Percentiles rank a stretch among this genome's conserved stretches.
phyloP scores from a whole-genome alignment of 92 coral and sea anemone species.

The Nematostella vectensis region DNA sequence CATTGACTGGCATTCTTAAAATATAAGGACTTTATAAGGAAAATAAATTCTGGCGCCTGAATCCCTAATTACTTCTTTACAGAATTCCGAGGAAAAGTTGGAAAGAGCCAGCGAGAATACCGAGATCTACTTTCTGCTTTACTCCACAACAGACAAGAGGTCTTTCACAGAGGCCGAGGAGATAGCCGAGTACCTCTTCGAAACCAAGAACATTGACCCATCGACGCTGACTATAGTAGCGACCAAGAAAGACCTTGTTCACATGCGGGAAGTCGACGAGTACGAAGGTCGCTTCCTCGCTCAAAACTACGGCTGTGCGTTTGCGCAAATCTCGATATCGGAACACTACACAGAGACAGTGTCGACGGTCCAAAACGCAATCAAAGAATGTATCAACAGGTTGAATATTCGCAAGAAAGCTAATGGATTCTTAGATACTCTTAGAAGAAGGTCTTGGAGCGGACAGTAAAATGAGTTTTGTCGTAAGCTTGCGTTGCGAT shows the following conservation, averaged over 20 bases:
- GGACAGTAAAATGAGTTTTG: constrained; percentile 25
- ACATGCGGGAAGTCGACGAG: constrained; percentile 58
- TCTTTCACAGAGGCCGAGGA: constrained; percentile 66
- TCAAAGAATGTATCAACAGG: constrained; percentile 45
- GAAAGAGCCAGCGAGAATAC: constrained; percentile 42
- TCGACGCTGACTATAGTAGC: constrained; percentile 55
- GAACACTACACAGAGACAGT: constrained; percentile 66
- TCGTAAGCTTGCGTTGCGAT: no score
- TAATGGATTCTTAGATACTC: constrained; percentile 39
- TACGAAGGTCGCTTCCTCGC: constrained; percentile 64
- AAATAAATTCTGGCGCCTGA: no score
- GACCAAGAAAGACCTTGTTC: constrained; percentile 63
- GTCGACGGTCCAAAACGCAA: constrained; percentile 50
- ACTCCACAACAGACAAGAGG: constrained; percentile 69
- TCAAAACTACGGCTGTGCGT: constrained; percentile 58
- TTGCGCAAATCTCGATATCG: constrained; percentile 62
- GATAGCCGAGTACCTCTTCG: constrained; percentile 48
- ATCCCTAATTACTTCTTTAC: no score
- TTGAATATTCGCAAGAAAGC: constrained; percentile 44
- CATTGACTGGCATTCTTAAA: no score
- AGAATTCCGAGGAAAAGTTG: constrained; percentile 71
- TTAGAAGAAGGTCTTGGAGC: constrained; percentile 41
- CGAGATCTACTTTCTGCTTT: constrained; percentile 69
- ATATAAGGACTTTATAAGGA: no score
- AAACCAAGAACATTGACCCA: constrained; percentile 51